Evolutionary conservation across 2,797 vertebrate species (phyloP).

Genomic region (Gymnopithys bicolor): DNA sequence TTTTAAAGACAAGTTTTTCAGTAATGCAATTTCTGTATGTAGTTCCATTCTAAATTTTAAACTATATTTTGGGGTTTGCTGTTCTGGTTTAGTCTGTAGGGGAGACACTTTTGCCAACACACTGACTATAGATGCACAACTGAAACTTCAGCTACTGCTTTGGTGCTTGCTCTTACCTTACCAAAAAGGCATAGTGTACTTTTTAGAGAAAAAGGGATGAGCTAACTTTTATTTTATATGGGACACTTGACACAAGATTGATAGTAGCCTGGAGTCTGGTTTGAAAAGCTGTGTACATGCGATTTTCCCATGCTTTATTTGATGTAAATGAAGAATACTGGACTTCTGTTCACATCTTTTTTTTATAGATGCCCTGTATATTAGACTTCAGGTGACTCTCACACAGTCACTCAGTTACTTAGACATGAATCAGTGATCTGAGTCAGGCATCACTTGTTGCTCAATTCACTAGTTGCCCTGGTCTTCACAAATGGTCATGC

Average conservation of each 20-base stretch:
- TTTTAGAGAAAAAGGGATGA: neutral
- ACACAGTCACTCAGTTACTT: neutral
- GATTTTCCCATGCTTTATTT: neutral
- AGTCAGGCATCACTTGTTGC: neutral
- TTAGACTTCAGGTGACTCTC: neutral
- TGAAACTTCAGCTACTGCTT: neutral
- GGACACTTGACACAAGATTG: neutral
- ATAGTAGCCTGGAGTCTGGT: neutral
- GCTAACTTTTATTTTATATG: neutral
- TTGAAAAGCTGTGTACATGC: neutral
- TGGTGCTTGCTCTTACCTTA: neutral
- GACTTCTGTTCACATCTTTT: neutral
- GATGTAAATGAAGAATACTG: neutral
- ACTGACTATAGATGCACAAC: neutral
- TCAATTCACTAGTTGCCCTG: neutral
- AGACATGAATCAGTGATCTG: neutral
- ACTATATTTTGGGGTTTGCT: neutral
- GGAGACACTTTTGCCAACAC: neutral
- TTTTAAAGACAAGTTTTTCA: neutral
- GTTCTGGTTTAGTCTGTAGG: neutral
- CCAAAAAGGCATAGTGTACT: neutral
- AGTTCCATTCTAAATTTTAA: neutral
- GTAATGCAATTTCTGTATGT: neutral
- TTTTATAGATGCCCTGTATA: neutral
- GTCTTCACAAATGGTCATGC: neutral